Evolutionary conservation across 2,113 vertebrate genomes (phyloP), one percentile per base, ranked within the genome.

Genomic region (Dissostichus mawsoni): DNA sequence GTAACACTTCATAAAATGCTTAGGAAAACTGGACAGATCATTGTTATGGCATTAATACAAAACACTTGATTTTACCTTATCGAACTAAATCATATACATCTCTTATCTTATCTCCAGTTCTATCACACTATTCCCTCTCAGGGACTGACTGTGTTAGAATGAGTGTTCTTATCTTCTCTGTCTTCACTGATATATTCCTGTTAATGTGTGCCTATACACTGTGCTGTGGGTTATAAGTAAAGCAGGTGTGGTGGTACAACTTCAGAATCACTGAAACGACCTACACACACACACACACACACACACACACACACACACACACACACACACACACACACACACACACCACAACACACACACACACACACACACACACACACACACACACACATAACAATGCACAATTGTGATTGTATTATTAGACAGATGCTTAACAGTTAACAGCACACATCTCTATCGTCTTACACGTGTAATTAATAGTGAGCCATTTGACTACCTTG

Each of bases 201-300:
- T 71, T 50, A 73, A 58, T 66, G n/a, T 47, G 55, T 65, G n/a
- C 41, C 14, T 65, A 3, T 58, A 58, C 56, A 51, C 25, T 18
- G 25, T 10, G 9, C 52, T 41, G 57, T 48, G n/a, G 14, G 69
- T 25, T 20, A 45, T 36, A 9, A 64, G 61, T 6, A 82, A 17
- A 70, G 1, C 69, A 78, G 69, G 66, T 69, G 82, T 69, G 52
- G 62, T 75, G 70, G 16, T 65, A 65, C 47, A 62, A 74, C 63
- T 67, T 16, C 55, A 64, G 53, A 61, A 48, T 63, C 74, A 18
- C 23, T 44, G 25, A 76, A 16, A 64, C 55, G 33, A 70, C 29
- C 12, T 51, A 44, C 16, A 36, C 67, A 51, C 25, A 47, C 52
- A 0, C 61, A 47, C 36, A 16, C 45, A 58, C 29, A 51, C 23